These are phyloP conservation scores for Drosophila fuyamai DNA, from an alignment of 1,140 invertebrate genomes.

Conservation along the genomic window DNA sequence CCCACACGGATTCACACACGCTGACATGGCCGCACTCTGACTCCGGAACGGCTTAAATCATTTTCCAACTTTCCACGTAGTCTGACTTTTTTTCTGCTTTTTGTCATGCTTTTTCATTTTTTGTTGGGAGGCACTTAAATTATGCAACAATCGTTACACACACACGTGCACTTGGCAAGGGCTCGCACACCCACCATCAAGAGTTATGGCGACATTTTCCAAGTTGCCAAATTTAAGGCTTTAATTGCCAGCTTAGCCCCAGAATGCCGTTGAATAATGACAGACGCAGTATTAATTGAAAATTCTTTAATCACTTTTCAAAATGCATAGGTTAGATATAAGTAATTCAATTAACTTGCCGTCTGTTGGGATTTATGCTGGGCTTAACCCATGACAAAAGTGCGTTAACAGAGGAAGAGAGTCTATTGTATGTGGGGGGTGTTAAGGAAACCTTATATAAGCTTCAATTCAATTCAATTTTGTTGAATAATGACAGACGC, in stretches of 20 bases:
- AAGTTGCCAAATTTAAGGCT: conserved; percentile 8
- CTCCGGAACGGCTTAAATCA: conserved; percentile 47
- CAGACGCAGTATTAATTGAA: conserved; percentile 42
- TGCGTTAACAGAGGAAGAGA: conserved; percentile 15
- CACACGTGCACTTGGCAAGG: conserved; percentile 7
- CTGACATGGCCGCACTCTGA: conserved; percentile 13
- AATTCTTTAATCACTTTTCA: conserved; percentile 18
- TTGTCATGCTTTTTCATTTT: conserved; percentile 3
- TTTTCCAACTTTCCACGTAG: conserved; percentile 36
- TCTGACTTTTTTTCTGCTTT: conserved; percentile 5
- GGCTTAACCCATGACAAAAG: background rate
- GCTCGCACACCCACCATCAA: conserved; percentile 4
- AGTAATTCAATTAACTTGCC: conserved; percentile 14
- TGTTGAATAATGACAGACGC: no score
- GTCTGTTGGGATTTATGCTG: background rate
- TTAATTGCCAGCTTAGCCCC: conserved; percentile 2
- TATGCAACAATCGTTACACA: conserved; percentile 45
- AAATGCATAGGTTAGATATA: background rate
- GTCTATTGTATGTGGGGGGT: background rate
- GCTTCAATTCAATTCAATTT: no score
- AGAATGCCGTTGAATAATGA: conserved; percentile 19
- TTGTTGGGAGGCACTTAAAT: conserved; percentile 44
- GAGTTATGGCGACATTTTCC: conserved; percentile 22
- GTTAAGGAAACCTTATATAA: background rate
- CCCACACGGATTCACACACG: conserved; percentile 10